These are phyloP conservation scores for Pelobates cultripes DNA, from an alignment of 2,797 vertebrate species.

Conservation along the genomic window DNA sequence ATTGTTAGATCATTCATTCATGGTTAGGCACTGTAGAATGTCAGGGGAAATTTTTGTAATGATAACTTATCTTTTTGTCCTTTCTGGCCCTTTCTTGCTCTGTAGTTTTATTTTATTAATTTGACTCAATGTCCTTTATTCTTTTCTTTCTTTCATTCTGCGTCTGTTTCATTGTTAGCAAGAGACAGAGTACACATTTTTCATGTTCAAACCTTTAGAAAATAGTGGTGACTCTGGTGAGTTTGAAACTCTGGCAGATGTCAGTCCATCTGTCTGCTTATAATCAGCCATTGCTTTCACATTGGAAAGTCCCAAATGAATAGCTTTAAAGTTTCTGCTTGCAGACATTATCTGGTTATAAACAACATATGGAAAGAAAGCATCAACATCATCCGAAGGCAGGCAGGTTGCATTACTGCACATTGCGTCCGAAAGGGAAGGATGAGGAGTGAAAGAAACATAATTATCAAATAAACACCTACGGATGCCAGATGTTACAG, in stretches of 20 bases:
- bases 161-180: conserved; percentile 21
- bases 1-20: conserved; percentile 1
- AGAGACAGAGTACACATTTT: conserved; percentile 29
- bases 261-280: conserved; percentile 34
- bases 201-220: conserved; percentile 41
- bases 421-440: conserved; percentile 35
- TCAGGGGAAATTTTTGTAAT: neutral
- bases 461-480: conserved; percentile 47
- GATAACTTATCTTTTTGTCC: neutral
- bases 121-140: neutral
- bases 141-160: neutral
- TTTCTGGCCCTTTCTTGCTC: neutral
- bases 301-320: conserved; percentile 43
- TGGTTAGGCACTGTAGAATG: neutral
- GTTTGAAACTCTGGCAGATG: conserved; percentile 50
- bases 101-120: neutral
- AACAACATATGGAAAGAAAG: conserved; percentile 47
- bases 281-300: conserved; percentile 37
- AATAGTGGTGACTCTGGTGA: conserved; percentile 46
- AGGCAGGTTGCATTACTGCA: conserved; percentile 26
- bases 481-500: conserved; percentile 4
- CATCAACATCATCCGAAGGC: conserved; percentile 39
- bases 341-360: conserved; percentile 34
- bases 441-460: conserved; percentile 23
- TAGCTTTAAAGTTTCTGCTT: conserved; percentile 41